Conservation (phyloP, 2,113 vertebrate species). For the Saiga tatarica region DNA sequence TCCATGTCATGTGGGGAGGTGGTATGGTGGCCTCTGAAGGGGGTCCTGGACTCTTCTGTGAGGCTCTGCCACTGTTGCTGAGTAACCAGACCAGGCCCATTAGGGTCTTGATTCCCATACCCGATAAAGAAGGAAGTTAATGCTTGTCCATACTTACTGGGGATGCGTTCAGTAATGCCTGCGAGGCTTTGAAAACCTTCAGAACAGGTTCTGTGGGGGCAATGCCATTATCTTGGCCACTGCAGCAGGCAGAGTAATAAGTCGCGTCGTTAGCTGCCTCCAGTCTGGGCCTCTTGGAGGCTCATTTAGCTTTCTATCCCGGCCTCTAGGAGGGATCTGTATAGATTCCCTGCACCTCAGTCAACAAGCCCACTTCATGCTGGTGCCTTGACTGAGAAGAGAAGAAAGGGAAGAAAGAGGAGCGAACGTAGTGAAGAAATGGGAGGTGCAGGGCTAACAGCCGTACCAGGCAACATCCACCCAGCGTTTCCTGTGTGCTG, state of each 20-base stretch:
- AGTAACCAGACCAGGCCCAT: background rate
- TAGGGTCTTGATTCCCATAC: background rate
- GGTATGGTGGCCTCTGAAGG: background rate
- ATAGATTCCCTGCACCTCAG: background rate
- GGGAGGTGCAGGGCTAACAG: background rate
- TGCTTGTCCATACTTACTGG: background rate
- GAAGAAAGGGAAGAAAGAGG: background rate
- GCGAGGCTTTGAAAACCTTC: background rate
- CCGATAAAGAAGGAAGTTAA: background rate
- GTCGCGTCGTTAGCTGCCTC: background rate
- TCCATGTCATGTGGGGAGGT: background rate
- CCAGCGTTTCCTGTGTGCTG: background rate
- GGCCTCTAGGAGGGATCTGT: background rate
- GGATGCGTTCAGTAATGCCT: background rate
- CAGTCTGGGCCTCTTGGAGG: background rate
- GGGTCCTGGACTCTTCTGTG: background rate
- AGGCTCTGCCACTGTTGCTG: background rate
- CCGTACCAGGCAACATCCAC: background rate
- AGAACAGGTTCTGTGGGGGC: constrained; percentile 5
- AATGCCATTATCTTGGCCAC: background rate
- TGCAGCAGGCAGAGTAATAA: background rate
- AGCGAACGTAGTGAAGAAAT: background rate
- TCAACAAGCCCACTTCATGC: background rate
- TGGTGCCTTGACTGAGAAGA: background rate
- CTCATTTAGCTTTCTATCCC: background rate